Conservation (phyloP, 2,888 invertebrate species). For the Watsonalla cultraria region DNA sequence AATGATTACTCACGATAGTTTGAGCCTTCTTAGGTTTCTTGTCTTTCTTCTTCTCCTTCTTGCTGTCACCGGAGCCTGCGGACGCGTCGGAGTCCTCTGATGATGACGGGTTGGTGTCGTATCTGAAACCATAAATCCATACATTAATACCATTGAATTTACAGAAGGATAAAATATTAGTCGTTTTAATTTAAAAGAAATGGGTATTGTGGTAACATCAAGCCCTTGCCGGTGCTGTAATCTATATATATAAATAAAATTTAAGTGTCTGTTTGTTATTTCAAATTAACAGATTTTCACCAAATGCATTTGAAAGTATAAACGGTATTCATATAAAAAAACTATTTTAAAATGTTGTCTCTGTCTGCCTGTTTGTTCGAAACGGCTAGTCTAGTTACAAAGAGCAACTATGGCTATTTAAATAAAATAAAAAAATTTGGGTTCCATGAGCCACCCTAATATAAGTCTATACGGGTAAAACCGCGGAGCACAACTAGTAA, state of each 20-base stretch:
- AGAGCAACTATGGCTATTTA: too few relatives aligned
- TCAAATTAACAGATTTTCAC: too few relatives aligned
- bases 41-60: conserved; percentile 78
- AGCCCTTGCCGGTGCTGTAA: too few relatives aligned
- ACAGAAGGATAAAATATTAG: not conserved
- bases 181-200: not conserved
- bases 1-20: conserved; percentile 77
- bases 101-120: conserved; percentile 82
- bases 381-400: too few relatives aligned
- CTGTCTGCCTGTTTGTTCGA: too few relatives aligned
- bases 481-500: not conserved
- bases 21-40: conserved; percentile 82
- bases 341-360: not conserved
- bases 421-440: too few relatives aligned
- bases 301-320: too few relatives aligned
- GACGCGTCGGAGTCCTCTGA: conserved; percentile 77
- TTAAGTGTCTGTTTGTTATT: too few relatives aligned
- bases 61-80: conserved; percentile 61
- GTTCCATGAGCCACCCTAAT: not conserved
- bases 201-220: not conserved
- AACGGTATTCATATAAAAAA: too few relatives aligned
- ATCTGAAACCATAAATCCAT: conserved; percentile 53
- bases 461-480: not conserved
- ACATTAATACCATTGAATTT: not conserved
- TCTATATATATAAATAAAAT: too few relatives aligned